Percentiles rank a stretch among this genome's conserved stretches.
These are phyloP conservation scores for Leptopilina boulardi DNA, from an alignment of 1,140 invertebrate genomes.

Conservation along the genomic window DNA sequence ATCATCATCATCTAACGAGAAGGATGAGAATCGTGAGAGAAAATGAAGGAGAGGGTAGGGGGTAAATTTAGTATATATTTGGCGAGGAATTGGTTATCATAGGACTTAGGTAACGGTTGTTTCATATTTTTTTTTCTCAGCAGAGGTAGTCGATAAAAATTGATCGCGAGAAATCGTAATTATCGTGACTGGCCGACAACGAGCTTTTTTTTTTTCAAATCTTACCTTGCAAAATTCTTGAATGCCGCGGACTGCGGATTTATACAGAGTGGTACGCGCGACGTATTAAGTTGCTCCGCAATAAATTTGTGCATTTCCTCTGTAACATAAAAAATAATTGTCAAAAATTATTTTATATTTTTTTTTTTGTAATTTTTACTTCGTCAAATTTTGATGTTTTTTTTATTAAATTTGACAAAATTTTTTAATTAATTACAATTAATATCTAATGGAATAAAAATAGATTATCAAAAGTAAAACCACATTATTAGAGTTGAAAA, in stretches of 20 bases:
- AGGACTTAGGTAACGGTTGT: background rate
- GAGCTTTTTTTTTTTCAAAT: constrained; percentile 50
- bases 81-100: background rate
- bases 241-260: constrained; percentile 99
- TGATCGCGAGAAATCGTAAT: constrained; percentile 52
- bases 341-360: too few species aligned
- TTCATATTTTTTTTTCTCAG: background rate
- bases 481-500: constrained; percentile 39
- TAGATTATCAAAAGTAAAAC: too few species aligned
- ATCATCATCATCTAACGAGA: constrained; percentile 13
- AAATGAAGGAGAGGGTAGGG: background rate
- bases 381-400: too few species aligned
- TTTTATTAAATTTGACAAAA: too few species aligned
- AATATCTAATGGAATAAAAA: too few species aligned
- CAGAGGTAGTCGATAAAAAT: constrained; percentile 19
- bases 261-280: constrained; percentile 97
- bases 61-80: background rate
- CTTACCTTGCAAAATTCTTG: constrained; percentile 99
- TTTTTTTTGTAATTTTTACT: too few species aligned
- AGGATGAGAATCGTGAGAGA: background rate
- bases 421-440: too few species aligned
- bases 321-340: constrained; percentile 77
- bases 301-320: constrained; percentile 99
- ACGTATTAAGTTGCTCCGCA: constrained; percentile 94
- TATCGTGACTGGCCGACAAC: constrained; percentile 44